These are phyloP conservation scores for Brachionus koreanus DNA, from an alignment of 1,140 invertebrate species.

Conservation along the genomic window DNA sequence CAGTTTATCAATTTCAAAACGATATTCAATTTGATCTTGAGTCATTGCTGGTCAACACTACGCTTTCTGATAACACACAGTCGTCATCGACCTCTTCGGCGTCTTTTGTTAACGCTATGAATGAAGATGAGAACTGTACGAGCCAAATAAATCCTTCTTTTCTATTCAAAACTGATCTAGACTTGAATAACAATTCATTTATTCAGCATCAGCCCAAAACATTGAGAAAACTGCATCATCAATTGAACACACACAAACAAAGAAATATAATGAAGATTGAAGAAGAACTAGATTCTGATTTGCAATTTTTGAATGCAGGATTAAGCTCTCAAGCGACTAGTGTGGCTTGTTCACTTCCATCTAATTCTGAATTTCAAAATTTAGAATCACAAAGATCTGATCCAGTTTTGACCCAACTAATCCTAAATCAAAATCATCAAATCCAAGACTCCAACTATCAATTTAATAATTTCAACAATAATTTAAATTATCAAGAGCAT, in stretches of 20 bases:
- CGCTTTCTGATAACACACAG: background rate
- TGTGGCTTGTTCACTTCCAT: background rate
- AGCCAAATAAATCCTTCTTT: background rate
- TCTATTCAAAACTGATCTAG: background rate
- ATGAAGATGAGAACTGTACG: background rate
- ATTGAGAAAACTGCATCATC: background rate
- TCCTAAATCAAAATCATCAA: background rate
- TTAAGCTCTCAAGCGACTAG: background rate
- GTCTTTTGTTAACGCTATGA: background rate
- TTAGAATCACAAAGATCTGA: constrained; percentile 6
- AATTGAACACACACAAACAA: background rate
- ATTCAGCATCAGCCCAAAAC: background rate
- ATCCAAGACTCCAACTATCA: background rate
- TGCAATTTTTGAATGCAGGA: background rate
- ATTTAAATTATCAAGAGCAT: background rate
- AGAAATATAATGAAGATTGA: constrained; percentile 34
- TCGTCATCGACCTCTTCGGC: background rate
- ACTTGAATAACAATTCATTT: background rate
- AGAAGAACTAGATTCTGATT: constrained; percentile 2
- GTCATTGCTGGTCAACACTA: constrained; percentile 22
- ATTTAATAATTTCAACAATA: background rate
- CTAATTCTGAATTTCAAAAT: background rate
- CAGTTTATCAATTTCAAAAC: background rate
- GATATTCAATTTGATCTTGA: constrained; percentile 20
- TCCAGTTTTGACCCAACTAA: background rate